Evolutionary conservation across 1,140 invertebrate species (phyloP), one percentile per base, ranked within the genome.

Genomic region (Trigoniulus corallinus): DNA sequence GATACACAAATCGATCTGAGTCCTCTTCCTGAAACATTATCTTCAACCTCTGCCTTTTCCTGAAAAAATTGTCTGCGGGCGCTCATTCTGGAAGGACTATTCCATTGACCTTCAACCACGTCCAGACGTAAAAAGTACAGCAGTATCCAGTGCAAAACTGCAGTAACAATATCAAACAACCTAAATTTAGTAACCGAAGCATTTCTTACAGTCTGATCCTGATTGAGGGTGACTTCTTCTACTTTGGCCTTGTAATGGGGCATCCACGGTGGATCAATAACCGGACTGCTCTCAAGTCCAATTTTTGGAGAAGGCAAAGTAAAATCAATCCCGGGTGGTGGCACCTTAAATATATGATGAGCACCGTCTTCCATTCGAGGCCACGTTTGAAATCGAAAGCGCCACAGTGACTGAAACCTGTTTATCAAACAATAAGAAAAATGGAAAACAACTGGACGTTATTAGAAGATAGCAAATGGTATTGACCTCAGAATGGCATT

Each of bases 251-350:
- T 96, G 15, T 91, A 86, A 62, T 92, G 82, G 0, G 96, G 89
- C 77, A 91, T 89, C 95, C 95, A 99, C 0, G 95, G 94, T 20
- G 96, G 93, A 73, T 98, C 95, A 0, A 97, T 88, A 1, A 98
- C 89, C 1, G 88, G 84, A 51, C 91, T 68, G 26, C 83, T 88
- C 65, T 94, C 88, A 22, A 91, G 87, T 3, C 95, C 95, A 57
- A 99, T 97, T 67, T 95, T 94, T 0, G 96, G 96, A 0, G 94
- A 98, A 0, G 95, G 95, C 18, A 98, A 67, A 1, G 94, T 98
- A 62, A 98, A 99, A 62, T 99, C 96, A 55, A 99, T 98, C 21
- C 88, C 88, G 0, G 95, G 94, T 0, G 95, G 95, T 3, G 94
- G 93, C 0, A 97, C 83, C 73, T 98, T 98, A 60, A 98, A 97